Evolutionary conservation across 2,797 vertebrate genomes (phyloP).

Genomic region (Rhyacichthys aspro): DNA sequence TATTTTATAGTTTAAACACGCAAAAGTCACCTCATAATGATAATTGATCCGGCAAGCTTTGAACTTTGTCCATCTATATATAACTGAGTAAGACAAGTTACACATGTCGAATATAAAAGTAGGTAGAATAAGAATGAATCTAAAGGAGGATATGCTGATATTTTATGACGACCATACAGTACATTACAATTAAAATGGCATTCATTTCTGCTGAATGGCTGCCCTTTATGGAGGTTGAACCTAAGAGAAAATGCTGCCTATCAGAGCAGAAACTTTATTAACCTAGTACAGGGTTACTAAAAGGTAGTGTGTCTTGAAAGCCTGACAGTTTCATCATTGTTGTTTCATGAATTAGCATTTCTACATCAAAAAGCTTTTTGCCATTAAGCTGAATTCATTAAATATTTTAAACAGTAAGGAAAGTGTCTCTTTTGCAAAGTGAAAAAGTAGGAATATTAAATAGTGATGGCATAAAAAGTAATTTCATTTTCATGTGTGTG

Average conservation of each 20-base stretch:
- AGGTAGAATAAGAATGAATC: slow-evolving; percentile 5
- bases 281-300: slow-evolving; percentile 89
- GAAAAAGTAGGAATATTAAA: slow-evolving; percentile 67
- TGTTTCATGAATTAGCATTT: slow-evolving; percentile 96
- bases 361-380: slow-evolving; percentile 98
- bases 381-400: slow-evolving; percentile 93
- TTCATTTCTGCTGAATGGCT: slow-evolving; percentile 25
- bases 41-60: slow-evolving; percentile 10
- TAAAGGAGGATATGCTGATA: slow-evolving; percentile 6
- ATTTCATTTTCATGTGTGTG: slow-evolving; percentile 66
- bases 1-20: slow-evolving; percentile 6
- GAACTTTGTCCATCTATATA: slow-evolving; percentile 5
- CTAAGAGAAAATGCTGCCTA: slow-evolving; percentile 55
- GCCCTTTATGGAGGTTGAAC: slow-evolving; percentile 6
- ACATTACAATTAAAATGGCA: slow-evolving; percentile 17
- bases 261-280: slow-evolving; percentile 88
- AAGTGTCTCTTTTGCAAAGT: slow-evolving; percentile 86
- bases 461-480: slow-evolving; percentile 70
- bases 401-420: slow-evolving; percentile 90
- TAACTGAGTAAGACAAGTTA: slow-evolving; percentile 6
- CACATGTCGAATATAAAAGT: slow-evolving; percentile 8
- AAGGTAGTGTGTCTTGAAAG: slow-evolving; percentile 93
- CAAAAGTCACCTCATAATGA: slow-evolving; percentile 7
- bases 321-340: slow-evolving; percentile 97
- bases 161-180: slow-evolving; percentile 13